phyloP scores from a whole-genome alignment of 2,888 invertebrate genomes.

The Zhuqinia jingwanae region DNA sequence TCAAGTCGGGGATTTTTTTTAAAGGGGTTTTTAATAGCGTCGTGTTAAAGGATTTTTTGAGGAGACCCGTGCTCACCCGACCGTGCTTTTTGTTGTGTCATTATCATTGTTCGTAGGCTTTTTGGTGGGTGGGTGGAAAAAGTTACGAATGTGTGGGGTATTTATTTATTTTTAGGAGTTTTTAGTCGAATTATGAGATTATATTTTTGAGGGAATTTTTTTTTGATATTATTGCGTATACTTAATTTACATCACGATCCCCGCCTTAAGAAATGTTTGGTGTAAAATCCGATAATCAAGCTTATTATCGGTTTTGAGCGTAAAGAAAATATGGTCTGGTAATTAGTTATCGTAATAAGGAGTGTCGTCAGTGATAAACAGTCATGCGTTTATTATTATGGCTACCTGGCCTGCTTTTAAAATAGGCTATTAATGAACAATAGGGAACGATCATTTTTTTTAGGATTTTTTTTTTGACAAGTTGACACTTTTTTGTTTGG shows the following conservation, averaged over 20 bases:
- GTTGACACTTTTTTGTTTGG: not conserved
- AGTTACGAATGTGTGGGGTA: not conserved
- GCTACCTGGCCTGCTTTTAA: no score
- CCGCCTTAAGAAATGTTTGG: not conserved
- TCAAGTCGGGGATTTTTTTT: not conserved
- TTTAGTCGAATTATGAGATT: not conserved
- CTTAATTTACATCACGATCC: not conserved
- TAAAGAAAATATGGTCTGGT: not conserved
- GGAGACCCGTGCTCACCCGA: conserved; percentile 62
- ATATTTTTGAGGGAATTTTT: not conserved
- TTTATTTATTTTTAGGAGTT: not conserved
- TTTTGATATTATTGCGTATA: not conserved
- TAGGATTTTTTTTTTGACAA: not conserved
- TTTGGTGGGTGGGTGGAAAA: not conserved
- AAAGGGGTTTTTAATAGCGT: conserved; percentile 20
- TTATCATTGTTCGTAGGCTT: conserved; percentile 2
- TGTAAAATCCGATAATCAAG: not conserved
- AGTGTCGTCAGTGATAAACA: not conserved
- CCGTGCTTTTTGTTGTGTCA: conserved; percentile 65
- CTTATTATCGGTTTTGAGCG: not conserved
- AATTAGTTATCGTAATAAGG: no score
- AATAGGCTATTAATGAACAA: no score
- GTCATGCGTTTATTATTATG: not conserved
- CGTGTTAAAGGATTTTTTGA: conserved; percentile 14
- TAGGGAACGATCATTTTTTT: no score